Base-by-base conservation (phyloP, 2,888 invertebrate genomes). In the Diaprepes abbreviatus region DNA sequence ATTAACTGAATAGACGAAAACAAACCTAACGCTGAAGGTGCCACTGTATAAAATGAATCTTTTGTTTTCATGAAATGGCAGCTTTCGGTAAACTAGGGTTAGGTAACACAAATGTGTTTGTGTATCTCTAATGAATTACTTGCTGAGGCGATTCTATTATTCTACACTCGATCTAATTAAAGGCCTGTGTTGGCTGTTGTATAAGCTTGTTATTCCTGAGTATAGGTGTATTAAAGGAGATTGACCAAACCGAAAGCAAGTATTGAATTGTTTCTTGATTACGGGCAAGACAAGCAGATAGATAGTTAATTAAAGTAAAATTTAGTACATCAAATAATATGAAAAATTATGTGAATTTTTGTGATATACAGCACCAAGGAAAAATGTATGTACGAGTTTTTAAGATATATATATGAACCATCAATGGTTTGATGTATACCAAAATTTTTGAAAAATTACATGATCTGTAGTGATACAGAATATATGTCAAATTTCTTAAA, bases 131-230 rank as follows among this genome's bases (percentile, higher is more conserved):
- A n/a, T n/a, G n/a, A n/a, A n/a, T n/a, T n/a, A n/a, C 50, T 57
- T 69, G 69, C 52, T 54, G 40, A 43, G 33, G 38, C 64, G 36
- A 58, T 57, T 69, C 64, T 69, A 64, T 69, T 69, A 69, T 69
- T 69, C 69, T 52, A 50, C 58, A 40, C 63, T 64, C 50, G 69
- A 68, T 64, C 58, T 69, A 69, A 64, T 69, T 64, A 69, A 58
- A 52, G 57, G 33, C 16, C 50, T 38, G 50, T 69, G 64, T 64
- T 64, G 57, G 64, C 58, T 58, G 52, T 57, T 57, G 52, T 64
- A 58, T 63, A 62, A 67, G 63, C 62, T 28, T 35, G 48, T 63
- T 60, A 55, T 64, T 50, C 19, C 48, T 28, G 52, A 52, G 63
- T 35, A 63, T 63, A 2, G 48, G 16, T 63, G 48, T 28, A 58